phyloP scores from a whole-genome alignment of 2,888 invertebrate species.

The Agrotis puta region DNA sequence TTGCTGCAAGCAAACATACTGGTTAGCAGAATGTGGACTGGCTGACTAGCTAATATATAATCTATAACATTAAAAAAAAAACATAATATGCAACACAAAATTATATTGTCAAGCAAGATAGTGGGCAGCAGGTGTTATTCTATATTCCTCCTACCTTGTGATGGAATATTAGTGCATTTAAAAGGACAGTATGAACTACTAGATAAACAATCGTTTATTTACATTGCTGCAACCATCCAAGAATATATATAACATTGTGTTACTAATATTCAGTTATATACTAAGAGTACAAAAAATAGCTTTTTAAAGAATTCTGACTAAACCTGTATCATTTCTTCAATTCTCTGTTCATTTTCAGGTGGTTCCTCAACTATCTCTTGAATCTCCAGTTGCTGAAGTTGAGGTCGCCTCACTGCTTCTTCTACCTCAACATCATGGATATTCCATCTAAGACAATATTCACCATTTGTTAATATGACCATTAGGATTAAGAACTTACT shows the following conservation, averaged over 20 bases:
- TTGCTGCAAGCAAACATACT: slow-evolving; percentile 72
- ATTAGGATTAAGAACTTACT: slow-evolving; percentile 10
- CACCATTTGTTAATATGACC: slow-evolving; percentile 3
- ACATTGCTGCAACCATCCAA: background rate
- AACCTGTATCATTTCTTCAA: slow-evolving; percentile 80
- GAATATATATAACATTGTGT: background rate
- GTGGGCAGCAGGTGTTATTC: background rate
- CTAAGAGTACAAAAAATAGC: too few relatives aligned
- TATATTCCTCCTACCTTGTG: background rate
- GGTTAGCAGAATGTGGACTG: slow-evolving; percentile 1
- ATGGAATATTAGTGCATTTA: background rate
- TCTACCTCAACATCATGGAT: slow-evolving; percentile 56
- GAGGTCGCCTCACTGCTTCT: slow-evolving; percentile 52
- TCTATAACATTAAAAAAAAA: too few relatives aligned
- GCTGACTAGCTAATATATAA: background rate
- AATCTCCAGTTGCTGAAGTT: slow-evolving; percentile 58
- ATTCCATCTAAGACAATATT: slow-evolving; percentile 65
- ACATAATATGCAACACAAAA: too few relatives aligned
- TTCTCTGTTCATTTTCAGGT: slow-evolving; percentile 73
- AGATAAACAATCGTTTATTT: background rate
- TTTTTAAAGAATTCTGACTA: background rate
- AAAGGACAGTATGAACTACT: background rate
- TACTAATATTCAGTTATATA: background rate
- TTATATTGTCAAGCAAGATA: background rate
- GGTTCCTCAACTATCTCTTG: slow-evolving; percentile 66